Percentiles rank a stretch among this genome's conserved stretches.
These are phyloP conservation scores for Hycleus cichorii DNA, from an alignment of 1,140 invertebrate species.

Conservation along the genomic window DNA sequence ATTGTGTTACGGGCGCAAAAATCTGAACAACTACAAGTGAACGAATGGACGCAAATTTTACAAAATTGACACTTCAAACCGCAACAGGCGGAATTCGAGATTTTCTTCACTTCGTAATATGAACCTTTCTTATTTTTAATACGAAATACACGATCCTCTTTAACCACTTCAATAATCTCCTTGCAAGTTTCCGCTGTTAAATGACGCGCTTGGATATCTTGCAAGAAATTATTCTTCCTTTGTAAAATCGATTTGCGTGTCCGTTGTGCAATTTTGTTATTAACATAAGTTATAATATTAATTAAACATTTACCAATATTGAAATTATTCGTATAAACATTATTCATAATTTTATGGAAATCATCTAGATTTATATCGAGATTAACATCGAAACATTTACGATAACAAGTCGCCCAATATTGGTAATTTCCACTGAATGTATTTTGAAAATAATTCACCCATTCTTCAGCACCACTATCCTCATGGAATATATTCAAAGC, in stretches of 20 bases:
- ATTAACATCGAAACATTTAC: constrained; percentile 3
- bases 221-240: not conserved
- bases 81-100: not conserved
- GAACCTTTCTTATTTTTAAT: not conserved
- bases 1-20: not conserved
- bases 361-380: constrained; percentile 4
- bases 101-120: not conserved
- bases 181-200: not conserved
- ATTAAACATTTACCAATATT: constrained; percentile 5
- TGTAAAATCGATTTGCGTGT: constrained; percentile 1
- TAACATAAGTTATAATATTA: constrained; percentile 2
- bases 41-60: constrained; percentile 7
- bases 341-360: constrained; percentile 9
- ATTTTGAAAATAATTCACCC: constrained; percentile 2
- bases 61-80: constrained; percentile 6
- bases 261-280: constrained; percentile 4
- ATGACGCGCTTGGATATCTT: constrained; percentile 8
- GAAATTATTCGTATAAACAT: constrained; percentile 2
- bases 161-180: not conserved
- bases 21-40: constrained; percentile 5
- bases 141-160: not conserved
- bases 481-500: not conserved
- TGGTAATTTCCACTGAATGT: constrained; percentile 1
- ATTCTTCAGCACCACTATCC: not conserved
- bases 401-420: constrained; percentile 10